A percentile compares a stretch with the other conserved stretches of the same genome.
Evolutionary conservation across 2,797 vertebrate genomes (phyloP).

Genomic region (Lithobates pipiens): DNA sequence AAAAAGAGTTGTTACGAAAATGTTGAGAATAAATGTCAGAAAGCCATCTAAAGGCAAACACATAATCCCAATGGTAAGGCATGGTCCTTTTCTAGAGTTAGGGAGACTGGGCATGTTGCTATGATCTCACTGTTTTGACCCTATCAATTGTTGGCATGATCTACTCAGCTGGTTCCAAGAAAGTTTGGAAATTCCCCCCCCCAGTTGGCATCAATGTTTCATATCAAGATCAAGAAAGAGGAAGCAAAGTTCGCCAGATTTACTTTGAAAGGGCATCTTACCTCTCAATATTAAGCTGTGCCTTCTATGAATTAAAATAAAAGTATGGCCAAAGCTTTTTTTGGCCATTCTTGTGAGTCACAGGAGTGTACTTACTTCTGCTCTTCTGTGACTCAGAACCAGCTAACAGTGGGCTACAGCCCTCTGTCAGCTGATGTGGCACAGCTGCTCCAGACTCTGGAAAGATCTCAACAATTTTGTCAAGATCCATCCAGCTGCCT

Average conservation of each 20-base stretch:
- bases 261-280: not conserved
- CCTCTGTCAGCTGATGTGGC: too few species aligned
- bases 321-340: too few species aligned
- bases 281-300: not conserved
- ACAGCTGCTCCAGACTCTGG: too few species aligned
- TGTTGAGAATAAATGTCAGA: not conserved
- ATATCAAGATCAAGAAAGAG: not conserved
- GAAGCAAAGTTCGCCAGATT: not conserved
- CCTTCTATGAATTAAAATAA: not conserved
- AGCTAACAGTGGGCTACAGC: too few species aligned
- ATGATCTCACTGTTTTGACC: not conserved
- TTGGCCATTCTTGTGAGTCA: too few species aligned
- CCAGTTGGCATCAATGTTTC: not conserved
- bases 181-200: conserved; percentile 2
- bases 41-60: not conserved
- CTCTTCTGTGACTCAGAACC: too few species aligned
- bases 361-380: too few species aligned
- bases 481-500: too few species aligned
- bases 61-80: not conserved
- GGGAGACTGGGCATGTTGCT: not conserved
- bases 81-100: not conserved
- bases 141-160: conserved; percentile 10
- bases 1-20: not conserved
- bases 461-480: too few species aligned
- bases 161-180: not conserved